Percentiles rank a stretch among this genome's conserved stretches.
Conservation (phyloP, 1,140 invertebrate genomes). For the Cydia amplana region DNA sequence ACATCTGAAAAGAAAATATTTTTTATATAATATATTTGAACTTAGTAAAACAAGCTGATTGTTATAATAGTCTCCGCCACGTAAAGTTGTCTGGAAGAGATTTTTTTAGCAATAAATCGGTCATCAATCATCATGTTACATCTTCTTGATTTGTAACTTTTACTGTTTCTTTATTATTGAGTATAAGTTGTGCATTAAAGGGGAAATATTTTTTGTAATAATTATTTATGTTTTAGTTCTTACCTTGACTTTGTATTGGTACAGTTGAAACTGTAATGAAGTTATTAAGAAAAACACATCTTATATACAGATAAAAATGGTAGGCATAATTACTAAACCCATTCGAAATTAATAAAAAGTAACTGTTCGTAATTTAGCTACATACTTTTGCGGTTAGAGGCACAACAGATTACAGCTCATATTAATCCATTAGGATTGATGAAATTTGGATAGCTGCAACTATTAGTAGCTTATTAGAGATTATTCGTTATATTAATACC, state of each 20-base stretch:
- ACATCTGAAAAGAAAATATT: background rate
- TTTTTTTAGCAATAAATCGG: no score
- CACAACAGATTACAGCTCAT: background rate
- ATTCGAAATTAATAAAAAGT: conserved; percentile 2
- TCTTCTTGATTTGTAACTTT: no score
- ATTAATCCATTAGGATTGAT: background rate
- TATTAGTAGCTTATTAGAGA: conserved; percentile 5
- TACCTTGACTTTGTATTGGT: conserved; percentile 6
- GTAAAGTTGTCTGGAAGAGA: no score
- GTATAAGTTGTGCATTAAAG: no score
- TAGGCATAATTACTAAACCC: background rate
- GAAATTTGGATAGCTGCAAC: background rate
- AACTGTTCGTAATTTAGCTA: background rate
- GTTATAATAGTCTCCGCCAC: background rate
- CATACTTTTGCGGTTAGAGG: background rate
- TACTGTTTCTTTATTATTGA: no score
- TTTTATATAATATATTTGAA: background rate
- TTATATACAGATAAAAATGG: conserved; percentile 12
- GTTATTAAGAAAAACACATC: background rate
- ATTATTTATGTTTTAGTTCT: background rate
- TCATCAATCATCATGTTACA: no score
- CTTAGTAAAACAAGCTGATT: background rate
- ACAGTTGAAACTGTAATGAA: background rate
- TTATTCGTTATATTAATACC: background rate
- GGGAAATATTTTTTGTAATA: no score